Base-by-base conservation (phyloP, 1,140 invertebrate species). In the Nylanderia fulva region DNA sequence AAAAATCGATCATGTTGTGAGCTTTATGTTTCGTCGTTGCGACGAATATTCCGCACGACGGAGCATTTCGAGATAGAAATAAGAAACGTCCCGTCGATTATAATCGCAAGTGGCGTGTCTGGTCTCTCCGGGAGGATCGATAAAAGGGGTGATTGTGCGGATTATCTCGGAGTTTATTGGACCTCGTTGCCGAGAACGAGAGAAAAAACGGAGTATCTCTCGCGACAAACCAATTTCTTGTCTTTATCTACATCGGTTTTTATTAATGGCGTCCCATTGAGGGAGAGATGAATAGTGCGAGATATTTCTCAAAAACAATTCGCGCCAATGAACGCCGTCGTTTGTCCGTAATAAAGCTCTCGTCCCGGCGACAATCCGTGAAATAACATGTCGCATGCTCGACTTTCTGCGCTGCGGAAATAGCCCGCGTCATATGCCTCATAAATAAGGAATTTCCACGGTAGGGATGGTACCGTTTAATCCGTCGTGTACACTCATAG, bases 41-140 rank as follows among this genome's bases (percentile, higher is more conserved):
- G 15, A 7, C 13, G 42, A 54, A 52, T 74, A 72, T 39, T 64
- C 24, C 24, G 66, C 69, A 69, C 75, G 48, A 84, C 48, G 11
- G 42, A 5, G 27, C 69, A 86, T 48, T 18, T 18, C 45, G 3
- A 48, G 15, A 15, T 18, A n/a, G 45, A 48, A 48, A 77, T 76
- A 76, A 72, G 36, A 68, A 66, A 33, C 27, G 24, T 18, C 39
- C 15, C 42, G 56, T 88, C 66, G 64, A 77, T 87, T 87, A 76
- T 86, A 85, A 58, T 75, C 58, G 63, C 61, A 52, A 74, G 36
- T 61, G 18, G 21, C 69, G 54, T 36, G 42, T 84, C n/a, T n/a
- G n/a, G 58, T 88, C 71, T 76, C 58, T 61, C 13, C 72, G 15
- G 27, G n/a, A n/a, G 77, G 48, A 86, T 86, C 69, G 54, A 87